phyloP scores from a whole-genome alignment of 2,797 vertebrate genomes.

The Neomorphus geoffroyi region DNA sequence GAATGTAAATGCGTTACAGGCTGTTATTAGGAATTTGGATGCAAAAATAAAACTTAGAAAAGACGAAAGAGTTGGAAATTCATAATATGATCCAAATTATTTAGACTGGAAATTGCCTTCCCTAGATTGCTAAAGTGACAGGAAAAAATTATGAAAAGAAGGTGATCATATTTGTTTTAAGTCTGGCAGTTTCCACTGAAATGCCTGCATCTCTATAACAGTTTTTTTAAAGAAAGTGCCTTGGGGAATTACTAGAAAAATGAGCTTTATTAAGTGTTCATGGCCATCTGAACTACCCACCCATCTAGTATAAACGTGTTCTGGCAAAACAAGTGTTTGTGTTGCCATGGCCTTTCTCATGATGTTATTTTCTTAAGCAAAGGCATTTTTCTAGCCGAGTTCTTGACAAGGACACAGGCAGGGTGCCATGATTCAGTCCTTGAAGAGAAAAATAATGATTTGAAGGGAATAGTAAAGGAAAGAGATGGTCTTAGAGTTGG shows the following conservation, averaged over 20 bases:
- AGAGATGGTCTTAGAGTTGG: neutral
- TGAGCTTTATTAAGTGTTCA: constrained; percentile 72
- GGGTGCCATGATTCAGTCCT: constrained; percentile 27
- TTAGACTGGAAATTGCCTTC: constrained; percentile 1
- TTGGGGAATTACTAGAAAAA: constrained; percentile 67
- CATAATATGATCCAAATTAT: neutral
- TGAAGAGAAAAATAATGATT: constrained; percentile 50
- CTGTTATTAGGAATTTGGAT: constrained; percentile 44
- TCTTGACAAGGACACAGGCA: constrained; percentile 63
- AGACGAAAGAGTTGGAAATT: neutral
- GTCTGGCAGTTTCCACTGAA: constrained; percentile 33
- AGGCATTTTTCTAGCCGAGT: constrained; percentile 66
- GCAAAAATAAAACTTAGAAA: constrained; percentile 33
- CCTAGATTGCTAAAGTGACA: constrained; percentile 22
- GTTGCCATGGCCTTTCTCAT: constrained; percentile 71
- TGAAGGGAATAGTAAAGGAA: constrained; percentile 5
- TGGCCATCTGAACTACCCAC: constrained; percentile 62
- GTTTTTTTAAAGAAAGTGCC: constrained; percentile 34
- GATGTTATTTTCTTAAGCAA: constrained; percentile 75
- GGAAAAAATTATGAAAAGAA: neutral
- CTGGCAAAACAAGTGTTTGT: constrained; percentile 74
- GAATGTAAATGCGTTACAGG: constrained; percentile 64
- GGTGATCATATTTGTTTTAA: constrained; percentile 9
- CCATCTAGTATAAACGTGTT: constrained; percentile 67
- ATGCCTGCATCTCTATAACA: constrained; percentile 29